phyloP scores from a whole-genome alignment of 2,113 vertebrate genomes.

The Vimba vimba region DNA sequence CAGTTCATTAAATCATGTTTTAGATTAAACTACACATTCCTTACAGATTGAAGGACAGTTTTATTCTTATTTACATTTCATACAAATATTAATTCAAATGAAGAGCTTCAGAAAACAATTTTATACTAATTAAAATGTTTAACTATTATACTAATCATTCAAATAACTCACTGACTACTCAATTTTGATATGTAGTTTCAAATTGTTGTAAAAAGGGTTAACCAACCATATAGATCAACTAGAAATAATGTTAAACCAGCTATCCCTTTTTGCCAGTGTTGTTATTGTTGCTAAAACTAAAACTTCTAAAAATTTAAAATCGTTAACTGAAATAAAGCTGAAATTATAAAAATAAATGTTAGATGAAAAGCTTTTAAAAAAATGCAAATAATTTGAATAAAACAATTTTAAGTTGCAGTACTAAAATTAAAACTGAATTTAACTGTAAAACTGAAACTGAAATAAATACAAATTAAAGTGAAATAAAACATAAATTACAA shows the following conservation, averaged over 20 bases:
- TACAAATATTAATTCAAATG: neutral
- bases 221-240: neutral
- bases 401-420: neutral
- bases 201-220: neutral
- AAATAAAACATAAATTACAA: neutral
- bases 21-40: neutral
- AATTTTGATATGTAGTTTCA: neutral
- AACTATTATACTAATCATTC: neutral
- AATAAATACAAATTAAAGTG: neutral
- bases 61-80: neutral
- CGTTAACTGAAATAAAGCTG: neutral
- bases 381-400: neutral
- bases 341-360: neutral
- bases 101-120: neutral
- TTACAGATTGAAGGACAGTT: neutral
- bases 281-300: neutral
- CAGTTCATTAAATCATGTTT: slow-evolving; percentile 5
- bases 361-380: neutral
- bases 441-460: neutral
- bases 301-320: neutral
- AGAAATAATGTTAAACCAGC: neutral
- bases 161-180: neutral
- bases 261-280: neutral
- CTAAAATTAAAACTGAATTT: neutral
- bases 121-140: neutral